These are phyloP conservation scores for Erythrocercus mccallii DNA, from an alignment of 2,113 vertebrate species.

Conservation along the genomic window DNA sequence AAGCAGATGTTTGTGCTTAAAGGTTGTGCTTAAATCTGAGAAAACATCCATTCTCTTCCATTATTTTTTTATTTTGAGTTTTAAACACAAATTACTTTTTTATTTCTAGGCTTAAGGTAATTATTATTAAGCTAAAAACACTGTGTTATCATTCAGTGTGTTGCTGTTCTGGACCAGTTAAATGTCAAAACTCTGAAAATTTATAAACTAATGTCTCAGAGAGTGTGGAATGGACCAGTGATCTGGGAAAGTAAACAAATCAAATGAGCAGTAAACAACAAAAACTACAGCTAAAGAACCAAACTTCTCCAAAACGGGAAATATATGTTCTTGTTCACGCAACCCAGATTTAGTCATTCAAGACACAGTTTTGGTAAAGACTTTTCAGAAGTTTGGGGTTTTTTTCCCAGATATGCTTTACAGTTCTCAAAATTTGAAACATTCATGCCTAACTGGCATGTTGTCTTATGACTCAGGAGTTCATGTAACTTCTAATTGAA, in stretches of 20 bases:
- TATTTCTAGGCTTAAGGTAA: not conserved
- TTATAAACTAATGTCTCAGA: not conserved
- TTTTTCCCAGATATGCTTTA: not conserved
- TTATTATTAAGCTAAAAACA: not conserved
- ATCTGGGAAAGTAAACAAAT: not conserved
- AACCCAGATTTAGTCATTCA: not conserved
- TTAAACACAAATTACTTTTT: not conserved
- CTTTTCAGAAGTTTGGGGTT: accelerated
- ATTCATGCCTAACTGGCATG: too few relatives aligned
- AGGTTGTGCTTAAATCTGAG: not conserved
- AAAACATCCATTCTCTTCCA: not conserved
- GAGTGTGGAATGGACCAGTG: not conserved
- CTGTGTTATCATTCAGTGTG: not conserved
- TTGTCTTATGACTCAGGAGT: not conserved
- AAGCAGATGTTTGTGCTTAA: not conserved
- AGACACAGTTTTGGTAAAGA: not conserved
- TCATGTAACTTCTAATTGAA: not conserved
- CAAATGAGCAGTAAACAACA: not conserved
- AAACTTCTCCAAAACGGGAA: not conserved
- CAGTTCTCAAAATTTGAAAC: not conserved
- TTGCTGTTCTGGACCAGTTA: not conserved
- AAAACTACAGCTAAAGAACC: not conserved
- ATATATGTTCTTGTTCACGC: not conserved
- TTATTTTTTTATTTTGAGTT: not conserved
- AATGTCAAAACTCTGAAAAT: not conserved